Percentiles rank a stretch among this genome's conserved stretches.
Evolutionary conservation across 2,113 vertebrate species (phyloP).

Genomic region (Carassius carassius): DNA sequence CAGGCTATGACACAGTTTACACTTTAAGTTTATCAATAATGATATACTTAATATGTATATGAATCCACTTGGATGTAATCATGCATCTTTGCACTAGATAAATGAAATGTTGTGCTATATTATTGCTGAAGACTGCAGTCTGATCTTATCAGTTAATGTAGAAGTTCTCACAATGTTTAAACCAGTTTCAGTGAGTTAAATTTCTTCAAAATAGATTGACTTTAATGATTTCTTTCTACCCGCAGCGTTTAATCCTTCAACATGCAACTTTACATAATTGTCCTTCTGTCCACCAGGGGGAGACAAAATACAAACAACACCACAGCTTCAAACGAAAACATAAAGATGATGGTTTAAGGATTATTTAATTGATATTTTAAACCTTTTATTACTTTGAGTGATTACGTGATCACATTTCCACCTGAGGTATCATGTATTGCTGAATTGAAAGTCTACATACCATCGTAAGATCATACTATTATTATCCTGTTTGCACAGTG

Average conservation of each 20-base stretch:
- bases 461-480: background rate
- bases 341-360: background rate
- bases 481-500: background rate
- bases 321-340: background rate
- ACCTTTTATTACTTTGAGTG: background rate
- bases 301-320: slow-evolving; percentile 36
- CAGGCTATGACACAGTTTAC: no score
- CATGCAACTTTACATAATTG: background rate
- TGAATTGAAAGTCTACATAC: background rate
- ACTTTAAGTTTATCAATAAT: no score
- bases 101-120: no score
- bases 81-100: no score
- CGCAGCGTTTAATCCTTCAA: no score
- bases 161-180: background rate
- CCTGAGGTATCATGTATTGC: background rate
- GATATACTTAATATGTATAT: no score
- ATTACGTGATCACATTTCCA: background rate
- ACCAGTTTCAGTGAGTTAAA: background rate
- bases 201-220: background rate
- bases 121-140: background rate
- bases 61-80: no score
- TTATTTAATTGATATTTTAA: background rate
- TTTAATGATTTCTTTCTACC: no score
- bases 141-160: background rate
- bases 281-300: slow-evolving; percentile 36